phyloP scores from a whole-genome alignment of 2,888 invertebrate species.

The Pantelozetes paolii region DNA sequence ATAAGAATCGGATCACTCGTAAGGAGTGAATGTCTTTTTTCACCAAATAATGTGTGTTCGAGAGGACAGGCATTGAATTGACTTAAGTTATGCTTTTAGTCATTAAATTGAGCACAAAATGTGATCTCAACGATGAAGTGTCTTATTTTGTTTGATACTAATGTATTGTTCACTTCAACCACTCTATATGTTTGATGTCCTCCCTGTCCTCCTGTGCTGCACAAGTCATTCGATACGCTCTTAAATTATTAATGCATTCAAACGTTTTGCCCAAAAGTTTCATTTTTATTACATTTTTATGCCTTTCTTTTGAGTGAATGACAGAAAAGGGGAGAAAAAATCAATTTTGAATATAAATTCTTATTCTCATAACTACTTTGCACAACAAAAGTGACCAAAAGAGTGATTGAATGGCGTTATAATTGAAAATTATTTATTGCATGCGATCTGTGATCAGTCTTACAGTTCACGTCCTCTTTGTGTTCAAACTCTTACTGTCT shows the following conservation, averaged over 20 bases:
- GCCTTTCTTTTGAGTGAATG: neutral
- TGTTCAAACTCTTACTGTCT: neutral
- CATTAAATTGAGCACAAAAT: conserved; percentile 31
- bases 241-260: neutral
- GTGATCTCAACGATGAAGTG: conserved; percentile 15
- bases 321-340: neutral
- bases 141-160: conserved; percentile 17
- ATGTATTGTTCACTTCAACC: conserved; percentile 24
- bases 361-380: neutral
- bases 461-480: neutral
- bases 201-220: neutral
- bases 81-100: conserved; percentile 26
- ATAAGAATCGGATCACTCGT: conserved; percentile 5
- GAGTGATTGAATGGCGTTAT: neutral
- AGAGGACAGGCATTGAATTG: neutral
- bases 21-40: neutral
- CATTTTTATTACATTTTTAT: conserved; percentile 1
- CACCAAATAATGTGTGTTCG: conserved; percentile 11
- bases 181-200: neutral
- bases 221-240: neutral
- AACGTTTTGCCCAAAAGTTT: neutral
- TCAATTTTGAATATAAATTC: neutral
- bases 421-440: conserved; percentile 20
- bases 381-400: conserved; percentile 7
- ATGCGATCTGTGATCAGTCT: neutral